Conservation (phyloP, 2,797 vertebrate genomes). For the Decapterus maruadsi region DNA sequence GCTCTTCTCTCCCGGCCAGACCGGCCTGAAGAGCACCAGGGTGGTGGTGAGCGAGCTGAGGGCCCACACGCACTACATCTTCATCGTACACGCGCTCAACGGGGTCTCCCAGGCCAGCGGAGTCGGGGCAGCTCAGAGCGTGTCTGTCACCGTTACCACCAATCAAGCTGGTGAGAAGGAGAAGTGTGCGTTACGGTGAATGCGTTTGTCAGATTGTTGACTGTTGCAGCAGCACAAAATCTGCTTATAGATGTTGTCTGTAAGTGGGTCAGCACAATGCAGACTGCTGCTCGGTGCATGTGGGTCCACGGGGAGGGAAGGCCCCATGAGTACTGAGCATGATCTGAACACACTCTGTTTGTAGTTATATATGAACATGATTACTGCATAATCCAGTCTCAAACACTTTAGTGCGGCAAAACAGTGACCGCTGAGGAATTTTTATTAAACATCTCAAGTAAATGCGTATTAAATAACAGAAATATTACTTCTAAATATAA, state of each 20-base stretch:
- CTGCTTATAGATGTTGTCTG: constrained; percentile 48
- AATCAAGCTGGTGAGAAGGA: constrained; percentile 95
- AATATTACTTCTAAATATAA: too few relatives aligned
- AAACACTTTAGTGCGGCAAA: constrained; percentile 4
- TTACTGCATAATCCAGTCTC: neutral
- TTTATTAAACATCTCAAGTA: too few relatives aligned
- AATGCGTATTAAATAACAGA: too few relatives aligned
- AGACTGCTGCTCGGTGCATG: constrained; percentile 57
- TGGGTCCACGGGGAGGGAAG: constrained; percentile 37
- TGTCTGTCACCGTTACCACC: constrained; percentile 96
- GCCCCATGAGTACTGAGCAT: constrained; percentile 53
- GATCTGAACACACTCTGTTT: constrained; percentile 28
- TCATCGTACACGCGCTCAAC: constrained; percentile 94
- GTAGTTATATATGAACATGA: constrained; percentile 5
- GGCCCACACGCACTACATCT: constrained; percentile 97
- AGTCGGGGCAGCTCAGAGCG: constrained; percentile 90
- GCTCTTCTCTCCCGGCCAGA: constrained; percentile 92
- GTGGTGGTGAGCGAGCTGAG: constrained; percentile 97
- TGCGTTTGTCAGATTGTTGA: constrained; percentile 46
- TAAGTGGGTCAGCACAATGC: constrained; percentile 72
- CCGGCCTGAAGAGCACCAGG: constrained; percentile 87
- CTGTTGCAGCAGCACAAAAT: constrained; percentile 51
- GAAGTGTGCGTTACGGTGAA: constrained; percentile 26
- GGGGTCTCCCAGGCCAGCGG: constrained; percentile 91
- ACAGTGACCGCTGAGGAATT: neutral